These are phyloP conservation scores for Myotis pilosus DNA, from an alignment of 2,797 vertebrate species.

Conservation along the genomic window DNA sequence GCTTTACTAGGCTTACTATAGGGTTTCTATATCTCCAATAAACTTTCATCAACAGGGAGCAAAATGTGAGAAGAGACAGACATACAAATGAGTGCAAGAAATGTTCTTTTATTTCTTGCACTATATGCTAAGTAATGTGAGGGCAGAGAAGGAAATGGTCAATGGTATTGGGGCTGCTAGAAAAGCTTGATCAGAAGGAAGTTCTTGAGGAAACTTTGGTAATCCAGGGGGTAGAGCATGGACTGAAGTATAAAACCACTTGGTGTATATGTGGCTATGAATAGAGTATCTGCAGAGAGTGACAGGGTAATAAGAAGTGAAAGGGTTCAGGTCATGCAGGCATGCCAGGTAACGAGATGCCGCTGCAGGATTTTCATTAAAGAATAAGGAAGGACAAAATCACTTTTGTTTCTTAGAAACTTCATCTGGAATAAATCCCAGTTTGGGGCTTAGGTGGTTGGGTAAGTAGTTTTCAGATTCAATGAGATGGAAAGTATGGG, in stretches of 20 bases:
- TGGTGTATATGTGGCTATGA: not conserved
- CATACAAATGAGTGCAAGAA: not conserved
- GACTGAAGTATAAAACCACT: not conserved
- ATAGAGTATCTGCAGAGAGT: not conserved
- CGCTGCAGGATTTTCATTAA: not conserved
- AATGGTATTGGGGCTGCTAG: not conserved
- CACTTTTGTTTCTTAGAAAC: conserved; percentile 23
- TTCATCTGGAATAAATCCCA: conserved; percentile 16
- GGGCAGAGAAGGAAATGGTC: not conserved
- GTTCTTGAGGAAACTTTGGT: not conserved
- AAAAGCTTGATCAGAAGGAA: not conserved
- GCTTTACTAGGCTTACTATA: not conserved
- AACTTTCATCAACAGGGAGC: not conserved
- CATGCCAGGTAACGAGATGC: not conserved
- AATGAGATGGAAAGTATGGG: not conserved
- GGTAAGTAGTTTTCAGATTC: conserved; percentile 4
- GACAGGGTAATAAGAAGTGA: not conserved
- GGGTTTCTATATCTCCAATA: not conserved
- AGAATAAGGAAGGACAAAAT: conserved; percentile 35
- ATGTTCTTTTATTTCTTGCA: not conserved
- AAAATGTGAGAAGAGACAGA: not conserved
- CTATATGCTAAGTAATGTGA: not conserved
- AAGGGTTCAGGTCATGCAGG: not conserved
- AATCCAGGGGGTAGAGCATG: not conserved
- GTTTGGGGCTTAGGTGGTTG: conserved; percentile 5